A percentile compares a stretch with the other conserved stretches of the same genome.
These are phyloP conservation scores for Azorinus chamasolen DNA, from an alignment of 2,888 invertebrate genomes.

Conservation along the genomic window DNA sequence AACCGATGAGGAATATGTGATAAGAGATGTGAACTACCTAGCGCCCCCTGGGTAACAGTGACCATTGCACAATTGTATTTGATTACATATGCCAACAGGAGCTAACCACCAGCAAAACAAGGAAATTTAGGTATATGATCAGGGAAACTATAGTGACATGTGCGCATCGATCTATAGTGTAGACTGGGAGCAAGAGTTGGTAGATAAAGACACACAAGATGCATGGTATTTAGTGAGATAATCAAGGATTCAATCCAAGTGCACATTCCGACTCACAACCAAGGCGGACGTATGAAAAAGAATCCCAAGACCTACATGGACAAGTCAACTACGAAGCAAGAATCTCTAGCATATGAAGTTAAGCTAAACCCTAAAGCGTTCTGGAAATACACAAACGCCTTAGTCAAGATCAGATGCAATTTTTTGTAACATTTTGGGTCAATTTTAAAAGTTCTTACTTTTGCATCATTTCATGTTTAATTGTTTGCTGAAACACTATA, in stretches of 20 bases:
- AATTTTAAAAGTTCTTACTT: no score
- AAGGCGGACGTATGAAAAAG: background rate
- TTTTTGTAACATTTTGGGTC: no score
- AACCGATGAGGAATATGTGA: background rate
- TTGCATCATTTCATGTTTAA: no score
- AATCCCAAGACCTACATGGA: background rate
- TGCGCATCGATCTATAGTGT: background rate
- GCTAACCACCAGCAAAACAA: background rate
- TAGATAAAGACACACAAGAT: background rate
- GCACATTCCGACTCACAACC: conserved; percentile 2
- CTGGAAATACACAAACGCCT: background rate
- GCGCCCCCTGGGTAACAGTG: background rate
- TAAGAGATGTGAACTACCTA: background rate
- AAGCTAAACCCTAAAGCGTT: background rate
- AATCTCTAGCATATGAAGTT: background rate
- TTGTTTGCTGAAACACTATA: no score
- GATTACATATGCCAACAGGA: conserved; percentile 1
- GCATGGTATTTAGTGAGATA: conserved; percentile 1
- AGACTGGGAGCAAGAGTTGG: background rate
- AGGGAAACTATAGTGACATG: conserved; percentile 5
- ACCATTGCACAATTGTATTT: background rate
- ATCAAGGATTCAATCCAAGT: background rate
- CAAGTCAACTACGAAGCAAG: background rate
- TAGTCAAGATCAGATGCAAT: no score
- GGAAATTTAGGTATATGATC: background rate